These are phyloP conservation scores for Amblyjoppa proteus DNA, from an alignment of 2,888 invertebrate species.

Conservation along the genomic window DNA sequence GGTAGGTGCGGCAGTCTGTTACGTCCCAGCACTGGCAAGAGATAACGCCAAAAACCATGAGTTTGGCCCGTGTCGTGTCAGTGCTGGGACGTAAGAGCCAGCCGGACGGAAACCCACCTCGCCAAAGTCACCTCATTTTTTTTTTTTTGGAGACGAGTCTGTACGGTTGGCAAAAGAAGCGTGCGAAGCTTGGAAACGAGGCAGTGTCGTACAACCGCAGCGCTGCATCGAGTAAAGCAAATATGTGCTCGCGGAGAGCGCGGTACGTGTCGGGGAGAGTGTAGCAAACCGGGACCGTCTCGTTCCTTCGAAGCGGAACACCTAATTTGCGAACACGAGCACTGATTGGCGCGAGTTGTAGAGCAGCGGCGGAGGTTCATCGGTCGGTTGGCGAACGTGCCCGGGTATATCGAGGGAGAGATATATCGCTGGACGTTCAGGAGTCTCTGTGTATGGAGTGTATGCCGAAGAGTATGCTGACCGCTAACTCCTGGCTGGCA, in stretches of 20 bases:
- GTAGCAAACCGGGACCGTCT: constrained; percentile 53
- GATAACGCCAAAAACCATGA: no score
- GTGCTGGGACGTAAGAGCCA: no score
- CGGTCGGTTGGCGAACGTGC: constrained; percentile 35
- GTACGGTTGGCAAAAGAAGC: not conserved
- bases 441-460: constrained; percentile 7
- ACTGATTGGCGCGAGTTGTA: constrained; percentile 60
- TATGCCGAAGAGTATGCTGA: constrained; percentile 10
- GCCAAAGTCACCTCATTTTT: not conserved
- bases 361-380: constrained; percentile 43
- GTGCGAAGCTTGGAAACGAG: constrained; percentile 15
- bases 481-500: constrained; percentile 15
- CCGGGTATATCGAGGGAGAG: constrained; percentile 41
- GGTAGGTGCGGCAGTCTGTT: no score
- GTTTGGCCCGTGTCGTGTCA: no score
- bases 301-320: constrained; percentile 62
- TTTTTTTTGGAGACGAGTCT: not conserved
- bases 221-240: not conserved
- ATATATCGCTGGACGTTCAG: constrained; percentile 23
- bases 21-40: no score
- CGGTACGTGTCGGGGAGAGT: constrained; percentile 17
- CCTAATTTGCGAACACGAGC: constrained; percentile 66
- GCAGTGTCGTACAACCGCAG: constrained; percentile 1
- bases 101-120: no score
- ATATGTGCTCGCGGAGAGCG: not conserved